Percentiles rank a stretch among this genome's conserved stretches.
Conservation (phyloP, 2,888 invertebrate genomes). For the Drosophila trichaetosa region DNA sequence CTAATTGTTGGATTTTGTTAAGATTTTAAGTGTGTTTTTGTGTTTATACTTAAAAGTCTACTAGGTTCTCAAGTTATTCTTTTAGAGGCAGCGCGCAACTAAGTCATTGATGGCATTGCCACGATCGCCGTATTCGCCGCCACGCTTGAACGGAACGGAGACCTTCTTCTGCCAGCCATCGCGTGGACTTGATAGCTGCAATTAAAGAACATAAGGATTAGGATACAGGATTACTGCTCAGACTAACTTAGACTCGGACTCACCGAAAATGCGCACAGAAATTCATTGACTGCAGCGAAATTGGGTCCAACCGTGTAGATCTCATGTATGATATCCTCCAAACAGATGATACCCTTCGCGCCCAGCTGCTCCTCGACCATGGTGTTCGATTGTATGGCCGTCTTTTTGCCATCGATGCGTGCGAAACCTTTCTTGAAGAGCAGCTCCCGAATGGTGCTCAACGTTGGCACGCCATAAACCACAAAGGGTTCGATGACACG, state of each 20-base stretch:
- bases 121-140: conserved; percentile 85
- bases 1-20: conserved; percentile 33
- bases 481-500: conserved; percentile 84
- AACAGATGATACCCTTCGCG: conserved; percentile 83
- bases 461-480: conserved; percentile 82
- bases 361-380: conserved; percentile 84
- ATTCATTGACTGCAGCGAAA: conserved; percentile 80
- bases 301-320: conserved; percentile 84
- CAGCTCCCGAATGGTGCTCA: conserved; percentile 83
- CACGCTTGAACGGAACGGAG: conserved; percentile 82
- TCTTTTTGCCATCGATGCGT: conserved; percentile 80
- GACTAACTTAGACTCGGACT: conserved; percentile 14
- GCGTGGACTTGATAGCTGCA: conserved; percentile 82
- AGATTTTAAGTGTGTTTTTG: conserved; percentile 38
- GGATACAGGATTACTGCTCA: neutral
- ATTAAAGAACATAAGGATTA: neutral
- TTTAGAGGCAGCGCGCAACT: conserved; percentile 82
- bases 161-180: conserved; percentile 84
- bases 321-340: conserved; percentile 85
- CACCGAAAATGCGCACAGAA: conserved; percentile 84
- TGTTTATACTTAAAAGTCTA: conserved; percentile 53
- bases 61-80: conserved; percentile 49
- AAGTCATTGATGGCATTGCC: conserved; percentile 82
- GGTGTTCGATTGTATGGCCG: conserved; percentile 84
- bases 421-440: conserved; percentile 85